Conservation (phyloP, 2,113 vertebrate species). For the Uria aalge region DNA sequence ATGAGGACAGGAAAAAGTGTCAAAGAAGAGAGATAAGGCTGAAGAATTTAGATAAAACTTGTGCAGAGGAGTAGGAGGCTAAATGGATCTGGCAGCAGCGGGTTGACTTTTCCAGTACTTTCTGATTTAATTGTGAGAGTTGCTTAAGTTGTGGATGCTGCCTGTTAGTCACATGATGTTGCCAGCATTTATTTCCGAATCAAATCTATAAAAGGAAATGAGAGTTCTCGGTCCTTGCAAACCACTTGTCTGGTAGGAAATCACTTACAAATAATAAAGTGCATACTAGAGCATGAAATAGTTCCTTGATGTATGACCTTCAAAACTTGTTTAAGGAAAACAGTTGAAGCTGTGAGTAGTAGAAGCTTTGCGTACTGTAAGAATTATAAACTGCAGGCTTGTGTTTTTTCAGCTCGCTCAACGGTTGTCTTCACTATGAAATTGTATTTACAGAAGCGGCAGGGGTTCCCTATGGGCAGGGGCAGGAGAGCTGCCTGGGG, state of each 20-base stretch:
- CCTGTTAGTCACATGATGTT: not conserved
- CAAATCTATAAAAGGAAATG: conserved; percentile 58
- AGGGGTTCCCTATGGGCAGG: not conserved
- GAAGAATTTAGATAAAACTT: not conserved
- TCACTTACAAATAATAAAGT: conserved; percentile 37
- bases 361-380: not conserved
- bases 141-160: conserved; percentile 8
- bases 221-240: conserved; percentile 31
- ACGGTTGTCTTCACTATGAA: not conserved
- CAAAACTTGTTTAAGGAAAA: not conserved
- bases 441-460: not conserved
- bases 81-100: not conserved
- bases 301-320: conserved; percentile 45
- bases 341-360: not conserved
- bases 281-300: not conserved
- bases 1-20: not conserved
- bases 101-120: conserved; percentile 9
- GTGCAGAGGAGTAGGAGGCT: not conserved
- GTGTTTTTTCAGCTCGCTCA: not conserved
- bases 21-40: not conserved
- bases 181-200: conserved; percentile 54
- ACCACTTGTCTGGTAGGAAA: conserved; percentile 58
- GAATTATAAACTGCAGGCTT: not conserved
- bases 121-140: not conserved
- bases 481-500: not conserved